Conservation (phyloP, 1,140 invertebrate species). For the Trichoplusia ni region DNA sequence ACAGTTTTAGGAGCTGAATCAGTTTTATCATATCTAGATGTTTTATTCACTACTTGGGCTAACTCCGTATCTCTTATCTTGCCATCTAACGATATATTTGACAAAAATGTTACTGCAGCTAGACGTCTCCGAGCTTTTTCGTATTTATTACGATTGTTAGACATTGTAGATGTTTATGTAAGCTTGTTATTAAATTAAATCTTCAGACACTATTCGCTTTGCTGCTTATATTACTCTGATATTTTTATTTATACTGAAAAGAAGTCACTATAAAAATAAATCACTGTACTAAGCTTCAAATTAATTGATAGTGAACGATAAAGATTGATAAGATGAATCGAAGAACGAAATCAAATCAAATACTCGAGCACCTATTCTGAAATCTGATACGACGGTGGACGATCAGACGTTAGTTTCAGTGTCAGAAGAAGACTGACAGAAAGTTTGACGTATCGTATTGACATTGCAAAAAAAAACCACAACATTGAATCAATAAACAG, state of each 20-base stretch:
- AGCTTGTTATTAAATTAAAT: neutral
- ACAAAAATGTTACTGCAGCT: slow-evolving; percentile 94
- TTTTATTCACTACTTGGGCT: slow-evolving; percentile 57
- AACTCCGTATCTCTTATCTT: slow-evolving; percentile 89
- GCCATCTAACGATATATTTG: slow-evolving; percentile 97
- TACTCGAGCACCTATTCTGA: too few relatives aligned
- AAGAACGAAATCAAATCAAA: neutral
- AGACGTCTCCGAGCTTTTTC: slow-evolving; percentile 85
- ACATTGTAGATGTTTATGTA: slow-evolving; percentile 47
- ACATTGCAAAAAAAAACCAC: too few relatives aligned
- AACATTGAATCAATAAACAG: too few relatives aligned
- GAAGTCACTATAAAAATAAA: slow-evolving; percentile 1
- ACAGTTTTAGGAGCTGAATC: slow-evolving; percentile 45
- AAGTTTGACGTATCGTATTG: too few relatives aligned
- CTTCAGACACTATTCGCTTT: neutral
- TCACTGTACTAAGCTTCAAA: neutral
- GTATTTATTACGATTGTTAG: slow-evolving; percentile 69
- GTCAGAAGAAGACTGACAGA: too few relatives aligned
- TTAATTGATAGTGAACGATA: too few relatives aligned
- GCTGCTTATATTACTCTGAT: too few relatives aligned
- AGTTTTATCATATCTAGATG: slow-evolving; percentile 60
- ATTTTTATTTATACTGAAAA: neutral
- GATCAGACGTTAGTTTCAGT: too few relatives aligned
- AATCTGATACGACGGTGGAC: too few relatives aligned
- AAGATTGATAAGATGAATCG: too few relatives aligned